phyloP scores from a whole-genome alignment of 2,113 vertebrate genomes.

The Jacana jacana region DNA sequence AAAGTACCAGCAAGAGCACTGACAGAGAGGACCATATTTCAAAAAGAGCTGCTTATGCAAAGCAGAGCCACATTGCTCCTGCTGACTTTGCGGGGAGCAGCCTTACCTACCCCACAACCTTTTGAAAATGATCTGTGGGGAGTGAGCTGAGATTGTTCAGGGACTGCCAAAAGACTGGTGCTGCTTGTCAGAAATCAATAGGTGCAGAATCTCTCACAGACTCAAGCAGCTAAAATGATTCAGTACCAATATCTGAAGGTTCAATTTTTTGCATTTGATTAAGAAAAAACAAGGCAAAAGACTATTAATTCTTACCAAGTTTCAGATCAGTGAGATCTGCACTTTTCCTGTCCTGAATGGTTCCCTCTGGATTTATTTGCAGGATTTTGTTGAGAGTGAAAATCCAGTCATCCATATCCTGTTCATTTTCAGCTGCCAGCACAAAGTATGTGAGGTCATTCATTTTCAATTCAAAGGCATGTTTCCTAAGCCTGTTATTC shows the following conservation, averaged over 20 bases:
- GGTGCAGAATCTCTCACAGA: neutral
- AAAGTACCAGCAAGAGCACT: neutral
- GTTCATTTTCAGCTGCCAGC: slow-evolving; percentile 95
- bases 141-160: neutral
- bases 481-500: slow-evolving; percentile 92
- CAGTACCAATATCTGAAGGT: neutral
- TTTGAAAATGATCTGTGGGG: neutral
- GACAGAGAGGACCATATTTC: neutral
- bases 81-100: neutral
- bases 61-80: neutral
- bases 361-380: slow-evolving; percentile 92
- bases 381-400: slow-evolving; percentile 92
- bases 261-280: neutral
- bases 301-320: slow-evolving; percentile 77
- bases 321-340: slow-evolving; percentile 88
- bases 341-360: slow-evolving; percentile 87
- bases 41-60: neutral
- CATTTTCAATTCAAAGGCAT: slow-evolving; percentile 99
- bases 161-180: neutral
- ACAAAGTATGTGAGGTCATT: slow-evolving; percentile 98
- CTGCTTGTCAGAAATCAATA: neutral
- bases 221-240: neutral
- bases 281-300: neutral
- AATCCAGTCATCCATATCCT: slow-evolving; percentile 99
- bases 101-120: neutral